Conservation (phyloP, 1,140 invertebrate genomes). For the Drosophila paulistorum region DNA sequence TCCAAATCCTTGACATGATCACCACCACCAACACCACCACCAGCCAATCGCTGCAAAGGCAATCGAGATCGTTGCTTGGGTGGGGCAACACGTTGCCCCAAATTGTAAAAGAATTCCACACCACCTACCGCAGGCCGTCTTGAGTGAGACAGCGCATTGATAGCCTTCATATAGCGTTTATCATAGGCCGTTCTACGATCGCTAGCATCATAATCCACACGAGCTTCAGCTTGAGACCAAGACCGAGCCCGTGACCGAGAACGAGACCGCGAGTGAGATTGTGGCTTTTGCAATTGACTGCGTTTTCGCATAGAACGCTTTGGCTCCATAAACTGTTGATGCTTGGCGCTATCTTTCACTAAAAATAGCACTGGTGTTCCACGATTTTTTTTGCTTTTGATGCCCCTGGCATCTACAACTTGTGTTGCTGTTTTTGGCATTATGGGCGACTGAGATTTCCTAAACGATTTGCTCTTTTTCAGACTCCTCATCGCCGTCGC, state of each 20-base stretch:
- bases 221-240: not conserved
- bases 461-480: not conserved
- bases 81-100: slow-evolving; percentile 15
- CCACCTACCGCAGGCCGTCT: slow-evolving; percentile 7
- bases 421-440: not conserved
- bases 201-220: not conserved
- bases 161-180: not conserved
- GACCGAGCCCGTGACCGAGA: not conserved
- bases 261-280: not conserved
- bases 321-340: not conserved
- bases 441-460: not conserved
- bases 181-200: not conserved
- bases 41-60: not conserved
- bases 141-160: not conserved
- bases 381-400: not conserved
- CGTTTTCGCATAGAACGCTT: not conserved
- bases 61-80: too few relatives aligned
- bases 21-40: not conserved
- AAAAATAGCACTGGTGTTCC: slow-evolving; percentile 33
- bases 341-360: not conserved
- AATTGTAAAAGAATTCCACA: slow-evolving; percentile 41
- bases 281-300: not conserved
- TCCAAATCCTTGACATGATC: slow-evolving; percentile 15
- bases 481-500: not conserved
- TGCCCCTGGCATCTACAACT: slow-evolving; percentile 11